Conservation (phyloP, 2,888 invertebrate species). For the Melanotus villosus region DNA sequence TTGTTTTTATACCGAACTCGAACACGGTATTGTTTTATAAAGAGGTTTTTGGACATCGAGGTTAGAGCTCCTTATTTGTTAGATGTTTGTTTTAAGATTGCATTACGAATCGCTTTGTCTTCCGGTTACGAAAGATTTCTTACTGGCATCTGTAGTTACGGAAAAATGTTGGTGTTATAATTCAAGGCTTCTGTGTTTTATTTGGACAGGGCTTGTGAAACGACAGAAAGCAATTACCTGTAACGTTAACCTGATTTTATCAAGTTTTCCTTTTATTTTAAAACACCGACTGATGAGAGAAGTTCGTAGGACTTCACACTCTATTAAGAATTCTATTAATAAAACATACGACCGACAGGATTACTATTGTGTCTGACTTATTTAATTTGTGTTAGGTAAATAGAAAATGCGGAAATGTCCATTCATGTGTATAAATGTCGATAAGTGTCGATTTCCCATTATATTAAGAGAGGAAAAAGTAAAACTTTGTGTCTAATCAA, state of each 20-base stretch:
- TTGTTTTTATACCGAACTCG: slow-evolving; percentile 11
- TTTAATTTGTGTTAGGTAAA: slow-evolving; percentile 23
- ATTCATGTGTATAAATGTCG: slow-evolving; percentile 25
- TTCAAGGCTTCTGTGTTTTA: background rate
- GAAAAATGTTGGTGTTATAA: slow-evolving; percentile 14
- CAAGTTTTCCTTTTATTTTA: too few relatives aligned
- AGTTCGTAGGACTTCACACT: background rate
- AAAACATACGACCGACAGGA: slow-evolving; percentile 16
- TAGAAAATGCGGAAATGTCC: slow-evolving; percentile 24
- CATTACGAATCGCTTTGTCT: background rate
- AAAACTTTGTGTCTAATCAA: too few relatives aligned
- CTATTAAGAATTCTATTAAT: slow-evolving; percentile 26
- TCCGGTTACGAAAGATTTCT: too few relatives aligned
- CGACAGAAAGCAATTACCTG: slow-evolving; percentile 19
- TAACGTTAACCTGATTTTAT: slow-evolving; percentile 24
- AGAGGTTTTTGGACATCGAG: slow-evolving; percentile 14
- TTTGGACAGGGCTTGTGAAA: slow-evolving; percentile 20
- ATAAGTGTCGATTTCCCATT: slow-evolving; percentile 10
- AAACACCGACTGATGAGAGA: slow-evolving; percentile 10
- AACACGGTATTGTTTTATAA: slow-evolving; percentile 24
- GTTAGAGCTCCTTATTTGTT: background rate
- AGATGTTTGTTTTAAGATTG: background rate
- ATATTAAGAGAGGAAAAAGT: background rate
- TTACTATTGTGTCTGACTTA: background rate
- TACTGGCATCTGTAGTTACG: background rate